These are phyloP conservation scores for Leptinotarsa tumamoca DNA, from an alignment of 2,888 invertebrate species.

Conservation along the genomic window DNA sequence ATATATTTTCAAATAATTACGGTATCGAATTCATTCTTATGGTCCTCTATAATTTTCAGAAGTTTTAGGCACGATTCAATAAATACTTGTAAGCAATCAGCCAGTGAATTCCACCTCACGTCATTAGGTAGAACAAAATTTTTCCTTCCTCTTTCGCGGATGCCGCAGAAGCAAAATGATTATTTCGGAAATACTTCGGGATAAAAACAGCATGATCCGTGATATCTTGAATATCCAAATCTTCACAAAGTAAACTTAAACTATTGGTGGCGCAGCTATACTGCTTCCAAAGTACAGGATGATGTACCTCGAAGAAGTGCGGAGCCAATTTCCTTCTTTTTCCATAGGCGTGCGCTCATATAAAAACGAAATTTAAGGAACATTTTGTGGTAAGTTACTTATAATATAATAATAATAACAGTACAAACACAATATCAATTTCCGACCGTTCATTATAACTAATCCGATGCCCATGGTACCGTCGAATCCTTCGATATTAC, in stretches of 20 bases:
- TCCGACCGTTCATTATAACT: too few species aligned
- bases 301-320: too few species aligned
- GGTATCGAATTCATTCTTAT: slow-evolving; percentile 6
- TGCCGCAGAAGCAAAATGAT: slow-evolving; percentile 7
- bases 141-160: background rate
- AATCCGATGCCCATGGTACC: too few species aligned
- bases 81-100: slow-evolving; percentile 1
- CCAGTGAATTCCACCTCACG: background rate
- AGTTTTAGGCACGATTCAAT: background rate
- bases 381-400: too few species aligned
- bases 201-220: background rate
- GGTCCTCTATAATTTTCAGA: background rate
- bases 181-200: background rate
- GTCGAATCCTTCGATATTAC: too few species aligned
- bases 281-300: too few species aligned
- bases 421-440: too few species aligned
- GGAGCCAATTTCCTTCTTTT: too few species aligned
- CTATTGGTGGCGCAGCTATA: background rate
- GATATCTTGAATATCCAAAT: background rate
- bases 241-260: background rate
- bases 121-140: background rate
- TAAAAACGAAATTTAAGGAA: too few species aligned
- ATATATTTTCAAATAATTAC: slow-evolving; percentile 15
- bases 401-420: too few species aligned
- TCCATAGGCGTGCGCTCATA: too few species aligned